Evolutionary conservation across 2,888 invertebrate genomes (phyloP), one percentile per base, ranked within the genome.

Genomic region (Dilophus febrilis): DNA sequence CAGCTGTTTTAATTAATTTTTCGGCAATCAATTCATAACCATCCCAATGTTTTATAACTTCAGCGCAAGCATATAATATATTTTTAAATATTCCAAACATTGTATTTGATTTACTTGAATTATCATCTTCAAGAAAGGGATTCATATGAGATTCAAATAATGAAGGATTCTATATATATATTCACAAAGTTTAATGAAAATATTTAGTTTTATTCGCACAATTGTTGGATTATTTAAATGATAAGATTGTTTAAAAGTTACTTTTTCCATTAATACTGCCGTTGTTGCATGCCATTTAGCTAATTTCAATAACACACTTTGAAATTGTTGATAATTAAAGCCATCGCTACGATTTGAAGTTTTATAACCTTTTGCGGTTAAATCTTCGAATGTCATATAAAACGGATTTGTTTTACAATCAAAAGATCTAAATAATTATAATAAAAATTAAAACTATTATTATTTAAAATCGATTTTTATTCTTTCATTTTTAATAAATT

Each of bases 101-200:
- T 11, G 29, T 35, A 26, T 40, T 36, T 6, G 31, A 35, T 11
- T 31, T 35, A 31, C n/a, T n/a, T n/a, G n/a, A n/a, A n/a, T n/a
- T n/a, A n/a, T n/a, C n/a, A n/a, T 40, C 40, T 26, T 35, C 32
- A 2, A 40, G 28, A 35, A 31, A 31, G 31, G 40, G 31, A 12
- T 36, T 12, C 17, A 35, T 35, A 32, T 40, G 35, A 27, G 35
- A 14, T 10, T 17, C 17, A 10, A 40, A 36, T 1, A 18, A n/a
- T 2, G 35, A 31, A n/a, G 35, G 19, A 32, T 32, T 4, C 32
- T 32, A 30, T 30, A 30, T 7, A 30, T 7, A 13, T 4, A 30
- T 30, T 30, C 5, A 10, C 6, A 12, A 7, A 12, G 11, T 5
- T 13, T 7, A 13, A 10, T 5, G 11, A 14, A 7, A 30, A 34